These are phyloP conservation scores for Cerastis leucographa DNA, from an alignment of 2,888 invertebrate species.

Conservation along the genomic window DNA sequence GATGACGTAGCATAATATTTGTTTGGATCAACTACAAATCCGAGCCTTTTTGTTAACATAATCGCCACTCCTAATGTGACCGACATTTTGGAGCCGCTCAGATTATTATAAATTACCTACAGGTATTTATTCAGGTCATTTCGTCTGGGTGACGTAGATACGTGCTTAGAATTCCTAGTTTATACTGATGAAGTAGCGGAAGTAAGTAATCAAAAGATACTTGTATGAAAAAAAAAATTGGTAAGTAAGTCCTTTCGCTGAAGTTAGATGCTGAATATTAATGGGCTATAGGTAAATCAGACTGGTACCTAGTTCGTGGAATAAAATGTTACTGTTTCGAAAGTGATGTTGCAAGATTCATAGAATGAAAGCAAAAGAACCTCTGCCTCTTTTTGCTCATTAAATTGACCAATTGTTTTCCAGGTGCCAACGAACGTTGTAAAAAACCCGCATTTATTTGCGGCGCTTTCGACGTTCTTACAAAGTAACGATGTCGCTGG, in stretches of 20 bases:
- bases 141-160: neutral
- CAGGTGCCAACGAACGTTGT: neutral
- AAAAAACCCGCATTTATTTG: slow-evolving; percentile 22
- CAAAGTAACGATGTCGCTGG: slow-evolving; percentile 18
- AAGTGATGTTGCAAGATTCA: neutral
- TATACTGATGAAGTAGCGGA: slow-evolving; percentile 8
- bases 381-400: neutral
- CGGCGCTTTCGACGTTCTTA: slow-evolving; percentile 3
- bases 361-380: slow-evolving; percentile 2
- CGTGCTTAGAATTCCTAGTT: slow-evolving; percentile 15
- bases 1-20: slow-evolving; percentile 22
- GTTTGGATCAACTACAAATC: slow-evolving; percentile 19
- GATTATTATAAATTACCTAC: slow-evolving; percentile 28
- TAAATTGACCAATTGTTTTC: neutral
- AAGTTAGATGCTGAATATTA: slow-evolving; percentile 14
- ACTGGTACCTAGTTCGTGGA: neutral
- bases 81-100: slow-evolving; percentile 26
- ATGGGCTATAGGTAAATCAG: slow-evolving; percentile 10
- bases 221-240: neutral
- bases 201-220: slow-evolving; percentile 5
- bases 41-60: slow-evolving; percentile 28
- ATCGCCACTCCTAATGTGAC: slow-evolving; percentile 34
- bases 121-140: slow-evolving; percentile 3
- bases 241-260: neutral
- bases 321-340: neutral